Percentiles rank a stretch among this genome's conserved stretches.
phyloP scores from a whole-genome alignment of 2,888 invertebrate genomes.

The Drosophila peninsularis region DNA sequence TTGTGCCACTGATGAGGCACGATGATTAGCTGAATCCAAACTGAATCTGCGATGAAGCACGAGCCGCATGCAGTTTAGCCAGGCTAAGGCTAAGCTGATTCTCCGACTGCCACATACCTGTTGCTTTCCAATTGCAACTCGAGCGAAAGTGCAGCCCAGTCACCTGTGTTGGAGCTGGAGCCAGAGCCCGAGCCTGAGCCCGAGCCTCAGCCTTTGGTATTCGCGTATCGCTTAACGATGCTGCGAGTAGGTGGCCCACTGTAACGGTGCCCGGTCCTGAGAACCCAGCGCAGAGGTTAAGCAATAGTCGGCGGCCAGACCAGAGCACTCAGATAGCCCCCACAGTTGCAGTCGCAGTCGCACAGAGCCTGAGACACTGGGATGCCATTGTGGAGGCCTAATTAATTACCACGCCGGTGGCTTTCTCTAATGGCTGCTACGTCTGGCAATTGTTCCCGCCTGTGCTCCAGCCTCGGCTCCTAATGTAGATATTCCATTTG shows the following conservation, averaged over 20 bases:
- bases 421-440: constrained; percentile 68
- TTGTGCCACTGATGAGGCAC: constrained; percentile 50
- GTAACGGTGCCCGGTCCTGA: constrained; percentile 57
- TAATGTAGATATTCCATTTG: constrained; percentile 74
- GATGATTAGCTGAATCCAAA: constrained; percentile 55
- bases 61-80: constrained; percentile 29
- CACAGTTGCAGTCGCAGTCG: constrained; percentile 19
- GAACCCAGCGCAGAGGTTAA: constrained; percentile 72
- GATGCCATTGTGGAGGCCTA: constrained; percentile 62
- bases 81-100: constrained; percentile 7
- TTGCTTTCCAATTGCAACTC: constrained; percentile 60
- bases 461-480: constrained; percentile 27
- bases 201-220: constrained; percentile 6
- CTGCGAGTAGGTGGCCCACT: constrained; percentile 57
- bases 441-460: constrained; percentile 25
- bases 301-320: constrained; percentile 39
- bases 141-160: constrained; percentile 49
- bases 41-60: constrained; percentile 53
- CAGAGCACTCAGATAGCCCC: constrained; percentile 45
- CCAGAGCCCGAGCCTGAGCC: neutral
- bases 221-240: constrained; percentile 49
- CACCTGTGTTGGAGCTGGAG: constrained; percentile 23
- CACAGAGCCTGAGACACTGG: constrained; percentile 13
- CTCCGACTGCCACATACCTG: constrained; percentile 11
- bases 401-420: constrained; percentile 75